phyloP scores from a whole-genome alignment of 1,140 invertebrate species.

The Drosophila nasuta region DNA sequence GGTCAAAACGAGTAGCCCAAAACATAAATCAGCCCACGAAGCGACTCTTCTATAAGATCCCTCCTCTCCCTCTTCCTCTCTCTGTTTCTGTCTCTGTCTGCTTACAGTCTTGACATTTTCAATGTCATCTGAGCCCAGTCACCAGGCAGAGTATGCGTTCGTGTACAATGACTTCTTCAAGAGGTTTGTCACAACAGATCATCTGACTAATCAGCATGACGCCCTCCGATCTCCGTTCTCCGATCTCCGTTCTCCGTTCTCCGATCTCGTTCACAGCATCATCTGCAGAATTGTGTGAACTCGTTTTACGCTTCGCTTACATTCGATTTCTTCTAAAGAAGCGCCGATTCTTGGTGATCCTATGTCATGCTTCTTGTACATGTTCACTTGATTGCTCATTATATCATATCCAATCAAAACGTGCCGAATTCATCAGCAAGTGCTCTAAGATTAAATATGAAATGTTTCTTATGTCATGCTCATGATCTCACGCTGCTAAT shows the following conservation, averaged over 20 bases:
- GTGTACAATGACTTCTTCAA: slow-evolving; percentile 4
- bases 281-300: neutral
- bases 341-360: neutral
- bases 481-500: neutral
- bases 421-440: neutral
- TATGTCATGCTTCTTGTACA: neutral
- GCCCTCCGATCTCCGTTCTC: neutral
- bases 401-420: neutral
- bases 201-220: slow-evolving; percentile 25
- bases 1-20: slow-evolving; percentile 48
- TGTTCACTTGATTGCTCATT: neutral
- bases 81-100: neutral
- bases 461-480: neutral
- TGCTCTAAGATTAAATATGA: neutral
- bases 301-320: neutral
- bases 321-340: neutral
- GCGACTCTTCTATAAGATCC: neutral
- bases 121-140: slow-evolving; percentile 29
- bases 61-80: no score
- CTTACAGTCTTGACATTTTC: slow-evolving; percentile 13
- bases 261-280: no score
- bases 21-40: slow-evolving; percentile 62
- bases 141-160: neutral
- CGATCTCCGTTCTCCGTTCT: no score
- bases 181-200: slow-evolving; percentile 15